Percentiles rank a stretch among this genome's conserved stretches.
phyloP scores from a whole-genome alignment of 2,888 invertebrate species.

The Epinotia bilunana region DNA sequence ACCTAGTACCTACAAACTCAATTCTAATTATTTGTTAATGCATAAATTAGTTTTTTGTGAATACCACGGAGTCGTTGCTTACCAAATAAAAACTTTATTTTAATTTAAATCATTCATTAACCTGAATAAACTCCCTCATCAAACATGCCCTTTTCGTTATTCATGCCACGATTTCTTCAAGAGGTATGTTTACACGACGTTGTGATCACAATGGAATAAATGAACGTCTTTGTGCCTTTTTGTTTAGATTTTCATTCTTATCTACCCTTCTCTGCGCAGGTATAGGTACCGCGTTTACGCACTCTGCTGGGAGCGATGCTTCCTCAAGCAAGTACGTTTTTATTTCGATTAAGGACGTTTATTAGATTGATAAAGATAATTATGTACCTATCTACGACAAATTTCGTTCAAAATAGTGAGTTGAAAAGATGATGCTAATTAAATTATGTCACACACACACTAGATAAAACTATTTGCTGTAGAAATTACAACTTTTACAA shows the following conservation, averaged over 20 bases:
- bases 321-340: no score
- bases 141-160: constrained; percentile 60
- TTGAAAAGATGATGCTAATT: not conserved
- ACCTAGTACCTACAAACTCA: no score
- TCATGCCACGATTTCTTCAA: constrained; percentile 52
- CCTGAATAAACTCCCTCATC: constrained; percentile 58
- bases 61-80: not conserved
- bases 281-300: not conserved
- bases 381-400: not conserved
- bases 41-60: not conserved
- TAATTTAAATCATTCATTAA: constrained; percentile 55
- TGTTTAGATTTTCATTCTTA: constrained; percentile 49
- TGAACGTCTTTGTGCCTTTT: constrained; percentile 57
- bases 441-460: not conserved
- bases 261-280: constrained; percentile 33
- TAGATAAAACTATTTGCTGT: not conserved
- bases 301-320: constrained; percentile 20
- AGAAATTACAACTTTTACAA: not conserved
- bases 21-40: no score
- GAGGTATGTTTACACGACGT: constrained; percentile 32
- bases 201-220: constrained; percentile 60
- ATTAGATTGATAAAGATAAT: not conserved
- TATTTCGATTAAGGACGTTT: not conserved
- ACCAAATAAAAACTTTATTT: not conserved
- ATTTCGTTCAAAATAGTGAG: not conserved